Evolutionary conservation across 2,888 invertebrate genomes (phyloP).

Genomic region (Nemapogon koenigi): DNA sequence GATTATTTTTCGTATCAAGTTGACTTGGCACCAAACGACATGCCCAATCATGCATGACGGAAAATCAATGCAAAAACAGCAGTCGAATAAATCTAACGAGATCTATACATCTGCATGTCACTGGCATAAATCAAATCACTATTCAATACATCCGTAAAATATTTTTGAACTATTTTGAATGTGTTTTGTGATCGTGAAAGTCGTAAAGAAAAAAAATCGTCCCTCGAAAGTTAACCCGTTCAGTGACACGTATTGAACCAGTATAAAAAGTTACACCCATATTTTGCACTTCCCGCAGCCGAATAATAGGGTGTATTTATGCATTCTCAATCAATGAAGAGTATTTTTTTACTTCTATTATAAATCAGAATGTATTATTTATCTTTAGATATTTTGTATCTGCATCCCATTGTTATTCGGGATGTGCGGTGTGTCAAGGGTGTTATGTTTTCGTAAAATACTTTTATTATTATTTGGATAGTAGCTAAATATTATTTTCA

Average conservation of each 20-base stretch:
- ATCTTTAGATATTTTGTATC: constrained; percentile 62
- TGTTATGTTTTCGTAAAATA: constrained; percentile 54
- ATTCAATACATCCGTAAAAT: constrained; percentile 61
- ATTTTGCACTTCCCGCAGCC: constrained; percentile 62
- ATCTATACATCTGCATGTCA: constrained; percentile 56
- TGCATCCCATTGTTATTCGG: constrained; percentile 63
- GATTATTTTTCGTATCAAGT: constrained; percentile 2
- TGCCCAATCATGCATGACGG: constrained; percentile 55
- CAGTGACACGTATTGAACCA: constrained; percentile 55
- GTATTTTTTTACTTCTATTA: constrained; percentile 61
- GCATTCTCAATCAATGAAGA: constrained; percentile 64
- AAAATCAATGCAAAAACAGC: constrained; percentile 54
- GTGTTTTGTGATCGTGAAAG: constrained; percentile 30
- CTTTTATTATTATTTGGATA: too few relatives aligned
- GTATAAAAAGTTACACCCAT: constrained; percentile 62
- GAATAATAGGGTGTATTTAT: constrained; percentile 64
- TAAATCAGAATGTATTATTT: constrained; percentile 66
- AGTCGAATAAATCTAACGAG: constrained; percentile 50
- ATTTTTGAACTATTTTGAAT: constrained; percentile 63
- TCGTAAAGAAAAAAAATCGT: constrained; percentile 33
- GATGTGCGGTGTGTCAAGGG: constrained; percentile 62
- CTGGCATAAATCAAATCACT: constrained; percentile 63
- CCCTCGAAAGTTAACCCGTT: constrained; percentile 53
- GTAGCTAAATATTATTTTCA: too few relatives aligned
- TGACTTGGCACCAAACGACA: constrained; percentile 8